Percentiles rank a stretch among this genome's conserved stretches.
These are phyloP conservation scores for Electrophaes corylata DNA, from an alignment of 2,888 invertebrate genomes.

Conservation along the genomic window DNA sequence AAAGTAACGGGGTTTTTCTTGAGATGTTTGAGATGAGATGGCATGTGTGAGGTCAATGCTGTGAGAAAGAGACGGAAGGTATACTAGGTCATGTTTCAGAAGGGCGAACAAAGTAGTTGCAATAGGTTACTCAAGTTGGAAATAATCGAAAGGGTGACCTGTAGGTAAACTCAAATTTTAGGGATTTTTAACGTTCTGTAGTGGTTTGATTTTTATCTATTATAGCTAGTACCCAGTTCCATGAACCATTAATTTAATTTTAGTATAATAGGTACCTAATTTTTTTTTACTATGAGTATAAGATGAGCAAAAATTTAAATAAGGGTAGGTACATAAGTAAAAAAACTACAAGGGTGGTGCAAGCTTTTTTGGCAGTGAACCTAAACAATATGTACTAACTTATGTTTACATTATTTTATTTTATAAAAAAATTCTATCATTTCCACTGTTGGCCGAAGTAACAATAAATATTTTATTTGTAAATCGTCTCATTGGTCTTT, in stretches of 20 bases:
- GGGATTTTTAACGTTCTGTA: not conserved
- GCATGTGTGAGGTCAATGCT: constrained; percentile 54
- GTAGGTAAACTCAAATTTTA: not conserved
- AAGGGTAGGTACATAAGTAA: too few species aligned
- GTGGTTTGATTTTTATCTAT: not conserved
- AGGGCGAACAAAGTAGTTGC: constrained; percentile 41
- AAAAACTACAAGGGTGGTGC: too few species aligned
- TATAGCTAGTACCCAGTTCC: too few species aligned
- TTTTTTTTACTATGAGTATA: too few species aligned
- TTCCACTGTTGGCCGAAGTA: too few species aligned
- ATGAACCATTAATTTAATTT: not conserved
- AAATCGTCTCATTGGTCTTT: too few species aligned
- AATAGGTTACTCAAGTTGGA: constrained; percentile 43
- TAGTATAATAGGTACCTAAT: not conserved
- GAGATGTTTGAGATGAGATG: constrained; percentile 77
- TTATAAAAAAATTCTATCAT: too few species aligned
- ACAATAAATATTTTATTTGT: too few species aligned
- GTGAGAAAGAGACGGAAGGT: constrained; percentile 57
- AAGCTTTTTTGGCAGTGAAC: too few species aligned
- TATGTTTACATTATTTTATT: too few species aligned
- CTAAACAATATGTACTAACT: too few species aligned
- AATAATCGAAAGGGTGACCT: constrained; percentile 13
- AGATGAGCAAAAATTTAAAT: too few species aligned
- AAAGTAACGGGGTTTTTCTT: constrained; percentile 84
- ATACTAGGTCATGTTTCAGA: constrained; percentile 67